These are phyloP conservation scores for Drosophila lacteicornis DNA, from an alignment of 1,140 invertebrate species.

Conservation along the genomic window DNA sequence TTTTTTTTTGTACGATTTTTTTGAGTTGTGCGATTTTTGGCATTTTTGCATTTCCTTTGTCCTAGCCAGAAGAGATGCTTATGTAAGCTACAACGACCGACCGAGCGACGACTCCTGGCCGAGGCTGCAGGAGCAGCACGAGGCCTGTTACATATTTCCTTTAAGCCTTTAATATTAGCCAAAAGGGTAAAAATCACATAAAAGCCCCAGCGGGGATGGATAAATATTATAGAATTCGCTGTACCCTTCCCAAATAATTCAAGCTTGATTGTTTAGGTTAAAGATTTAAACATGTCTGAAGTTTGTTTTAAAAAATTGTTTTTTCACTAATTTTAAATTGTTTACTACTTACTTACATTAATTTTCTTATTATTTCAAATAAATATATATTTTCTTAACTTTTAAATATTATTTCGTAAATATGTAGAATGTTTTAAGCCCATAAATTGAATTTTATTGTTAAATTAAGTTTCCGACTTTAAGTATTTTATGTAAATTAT, in stretches of 20 bases:
- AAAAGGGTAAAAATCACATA: slow-evolving; percentile 40
- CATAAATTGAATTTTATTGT: too few species aligned
- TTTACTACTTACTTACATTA: too few species aligned
- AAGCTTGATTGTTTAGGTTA: not conserved
- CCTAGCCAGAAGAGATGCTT: slow-evolving; percentile 60
- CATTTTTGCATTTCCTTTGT: slow-evolving; percentile 82
- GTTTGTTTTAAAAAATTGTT: too few species aligned
- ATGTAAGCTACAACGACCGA: slow-evolving; percentile 60
- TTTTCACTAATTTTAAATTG: too few species aligned
- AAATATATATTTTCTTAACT: too few species aligned
- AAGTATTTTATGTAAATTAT: too few species aligned
- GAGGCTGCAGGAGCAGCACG: slow-evolving; percentile 48
- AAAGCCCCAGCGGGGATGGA: slow-evolving; percentile 6
- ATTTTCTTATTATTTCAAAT: too few species aligned
- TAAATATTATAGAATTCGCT: not conserved
- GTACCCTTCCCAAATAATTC: slow-evolving; percentile 1
- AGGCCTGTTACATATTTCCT: slow-evolving; percentile 76
- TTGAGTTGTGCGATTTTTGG: slow-evolving; percentile 83
- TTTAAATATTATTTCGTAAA: too few species aligned
- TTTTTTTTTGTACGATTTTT: slow-evolving; percentile 48
- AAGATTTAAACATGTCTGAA: not conserved
- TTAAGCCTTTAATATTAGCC: slow-evolving; percentile 57
- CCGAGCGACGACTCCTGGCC: slow-evolving; percentile 48
- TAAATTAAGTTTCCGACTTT: too few species aligned
- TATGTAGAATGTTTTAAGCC: too few species aligned